Evolutionary conservation across 2,113 vertebrate species (phyloP).

Genomic region (Regulus satrapa): DNA sequence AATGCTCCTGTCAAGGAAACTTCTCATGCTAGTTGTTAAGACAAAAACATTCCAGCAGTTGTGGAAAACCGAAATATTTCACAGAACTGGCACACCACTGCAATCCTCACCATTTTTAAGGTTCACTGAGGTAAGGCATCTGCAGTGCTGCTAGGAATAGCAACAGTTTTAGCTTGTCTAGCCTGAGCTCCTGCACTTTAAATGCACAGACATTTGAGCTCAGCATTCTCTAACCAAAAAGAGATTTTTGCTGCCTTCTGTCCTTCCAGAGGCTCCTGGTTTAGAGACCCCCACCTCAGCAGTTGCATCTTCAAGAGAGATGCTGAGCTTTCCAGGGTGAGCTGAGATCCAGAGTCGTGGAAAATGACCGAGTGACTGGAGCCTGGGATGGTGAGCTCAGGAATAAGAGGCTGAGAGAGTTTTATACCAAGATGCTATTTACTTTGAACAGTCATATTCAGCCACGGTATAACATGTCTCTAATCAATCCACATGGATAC

Average conservation of each 20-base stretch:
- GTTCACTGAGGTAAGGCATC: background rate
- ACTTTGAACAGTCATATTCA: conserved; percentile 9
- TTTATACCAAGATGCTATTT: conserved; percentile 48
- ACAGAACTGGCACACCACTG: background rate
- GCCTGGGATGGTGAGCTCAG: background rate
- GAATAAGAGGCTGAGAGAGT: conserved; percentile 31
- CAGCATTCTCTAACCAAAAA: background rate
- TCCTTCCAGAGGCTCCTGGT: background rate
- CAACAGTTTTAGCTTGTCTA: background rate
- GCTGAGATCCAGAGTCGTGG: background rate
- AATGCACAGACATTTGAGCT: background rate
- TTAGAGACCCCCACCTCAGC: background rate
- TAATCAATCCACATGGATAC: background rate
- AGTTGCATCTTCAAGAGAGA: background rate
- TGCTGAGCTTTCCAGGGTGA: background rate
- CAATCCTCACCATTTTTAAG: background rate
- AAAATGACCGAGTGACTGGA: background rate
- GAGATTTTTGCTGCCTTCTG: background rate
- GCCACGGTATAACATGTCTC: background rate
- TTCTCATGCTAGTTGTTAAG: background rate
- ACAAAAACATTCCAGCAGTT: background rate
- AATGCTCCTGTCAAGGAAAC: background rate
- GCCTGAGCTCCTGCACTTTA: background rate
- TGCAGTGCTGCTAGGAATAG: background rate
- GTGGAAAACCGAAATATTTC: background rate